Evolutionary conservation across 1,140 invertebrate species (phyloP), one percentile per base, ranked within the genome.

Genomic region (Microplitis mediator): DNA sequence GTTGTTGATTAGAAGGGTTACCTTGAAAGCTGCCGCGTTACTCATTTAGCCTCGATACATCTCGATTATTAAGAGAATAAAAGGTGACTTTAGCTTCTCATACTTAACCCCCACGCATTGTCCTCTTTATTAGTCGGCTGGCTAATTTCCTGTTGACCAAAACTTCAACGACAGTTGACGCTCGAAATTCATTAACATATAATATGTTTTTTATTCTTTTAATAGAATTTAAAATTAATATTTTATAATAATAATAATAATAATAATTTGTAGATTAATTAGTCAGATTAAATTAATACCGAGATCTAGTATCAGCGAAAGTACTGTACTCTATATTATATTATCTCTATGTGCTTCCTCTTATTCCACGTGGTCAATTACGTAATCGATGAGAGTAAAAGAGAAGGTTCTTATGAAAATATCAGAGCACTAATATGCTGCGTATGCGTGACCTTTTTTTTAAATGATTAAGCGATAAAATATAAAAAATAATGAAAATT

Each of bases 371-470:
- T 16, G 58, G 14, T 70, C 61, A 69, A 73, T 73, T 73, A 69
- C 58, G 72, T 69, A 73, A 73, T 45, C 65, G 45, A 66, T 52
- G 14, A 52, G 61, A 63, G 63, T 72, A 32, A 66, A 66, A 56
- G 70, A 66, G 62, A 72, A 72, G 35, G 65, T 52, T 67, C 36
- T 32, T 58, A 16, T 3, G 23, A 58, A 45, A 45, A 45, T 45
- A 63, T 36, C 23, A 23, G 23, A 23, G 23, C 23, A 23, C 34
- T 36, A 34, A 39, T 11, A 31, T 31, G 52, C 39, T 36, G 4
- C n/a, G 8, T 34, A 32, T 45, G 52, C 31, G 34, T 34, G 54
- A 34, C 23, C 23, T 34, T 11, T 36, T 36, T 39, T 35, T 39
- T 3, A 58, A 58, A 13, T 32, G 32, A 63, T 34, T 11, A 35